These are phyloP conservation scores for Montipora sp. DNA, from an alignment of 64 coral and sea anemone species.

Conservation along the genomic window DNA sequence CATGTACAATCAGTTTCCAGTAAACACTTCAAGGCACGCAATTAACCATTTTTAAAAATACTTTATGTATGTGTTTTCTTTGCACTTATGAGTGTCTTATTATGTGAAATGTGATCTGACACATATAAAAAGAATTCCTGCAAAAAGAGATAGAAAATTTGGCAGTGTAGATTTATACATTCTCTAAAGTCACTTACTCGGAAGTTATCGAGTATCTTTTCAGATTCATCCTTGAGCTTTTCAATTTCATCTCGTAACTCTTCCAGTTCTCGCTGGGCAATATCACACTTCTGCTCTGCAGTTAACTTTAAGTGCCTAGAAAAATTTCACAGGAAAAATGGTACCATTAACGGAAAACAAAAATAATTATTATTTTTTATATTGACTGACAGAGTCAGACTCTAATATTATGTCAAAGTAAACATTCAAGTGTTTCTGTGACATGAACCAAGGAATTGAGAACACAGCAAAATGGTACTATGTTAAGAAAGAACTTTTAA, in stretches of 20 bases:
- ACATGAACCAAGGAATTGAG: neutral
- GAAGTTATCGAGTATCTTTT: slow-evolving; percentile 97
- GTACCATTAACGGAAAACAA: too few species aligned
- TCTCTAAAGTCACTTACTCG: slow-evolving; percentile 56
- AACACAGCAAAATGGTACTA: neutral
- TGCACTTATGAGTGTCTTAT: too few species aligned
- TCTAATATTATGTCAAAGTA: neutral
- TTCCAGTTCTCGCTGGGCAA: slow-evolving; percentile 95
- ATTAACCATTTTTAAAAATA: too few species aligned
- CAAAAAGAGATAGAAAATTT: too few species aligned
- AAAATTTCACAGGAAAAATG: neutral
- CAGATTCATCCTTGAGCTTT: slow-evolving; percentile 93
- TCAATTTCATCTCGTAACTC: slow-evolving; percentile 99
- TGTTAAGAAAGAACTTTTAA: too few species aligned
- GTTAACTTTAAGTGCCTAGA: slow-evolving; percentile 92
- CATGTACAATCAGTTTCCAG: too few species aligned
- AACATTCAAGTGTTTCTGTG: neutral
- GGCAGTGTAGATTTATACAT: neutral
- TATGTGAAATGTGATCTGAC: too few species aligned
- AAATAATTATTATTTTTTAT: too few species aligned
- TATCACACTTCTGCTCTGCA: slow-evolving; percentile 99
- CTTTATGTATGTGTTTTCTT: too few species aligned
- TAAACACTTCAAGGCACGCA: too few species aligned
- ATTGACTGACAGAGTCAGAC: too few species aligned
- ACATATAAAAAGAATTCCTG: too few species aligned